These are phyloP conservation scores for Acropternis orthonyx DNA, from an alignment of 2,797 vertebrate species.

Conservation along the genomic window DNA sequence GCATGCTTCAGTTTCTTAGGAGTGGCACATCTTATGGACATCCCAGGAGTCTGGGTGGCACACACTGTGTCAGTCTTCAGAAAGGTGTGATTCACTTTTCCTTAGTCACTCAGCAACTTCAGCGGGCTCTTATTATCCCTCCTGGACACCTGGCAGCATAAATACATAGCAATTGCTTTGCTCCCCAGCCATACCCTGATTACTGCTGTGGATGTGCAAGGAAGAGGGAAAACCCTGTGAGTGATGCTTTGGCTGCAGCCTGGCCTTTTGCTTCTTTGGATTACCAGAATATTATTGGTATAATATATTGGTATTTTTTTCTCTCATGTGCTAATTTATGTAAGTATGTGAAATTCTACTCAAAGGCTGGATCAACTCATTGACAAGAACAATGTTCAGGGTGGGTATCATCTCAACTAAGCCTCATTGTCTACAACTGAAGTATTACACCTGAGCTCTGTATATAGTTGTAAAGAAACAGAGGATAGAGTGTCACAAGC, in stretches of 20 bases:
- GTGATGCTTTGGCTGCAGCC: not conserved
- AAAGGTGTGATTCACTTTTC: slow-evolving; percentile 1
- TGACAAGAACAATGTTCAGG: not conserved
- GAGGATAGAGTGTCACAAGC: not conserved
- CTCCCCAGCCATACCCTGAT: not conserved
- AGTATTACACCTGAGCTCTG: not conserved
- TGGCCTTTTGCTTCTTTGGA: not conserved
- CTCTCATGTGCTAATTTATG: not conserved
- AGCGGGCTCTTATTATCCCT: not conserved
- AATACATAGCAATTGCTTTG: not conserved
- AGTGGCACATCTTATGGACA: not conserved
- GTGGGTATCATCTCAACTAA: not conserved
- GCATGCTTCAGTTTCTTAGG: not conserved
- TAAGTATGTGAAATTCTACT: not conserved
- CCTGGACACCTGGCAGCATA: not conserved
- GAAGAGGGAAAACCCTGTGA: fast-evolving
- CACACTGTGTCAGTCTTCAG: not conserved
- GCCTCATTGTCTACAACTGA: not conserved
- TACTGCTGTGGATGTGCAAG: not conserved
- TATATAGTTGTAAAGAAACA: not conserved
- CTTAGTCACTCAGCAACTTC: not conserved
- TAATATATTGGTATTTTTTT: not conserved
- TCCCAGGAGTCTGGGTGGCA: not conserved
- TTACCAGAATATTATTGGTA: not conserved
- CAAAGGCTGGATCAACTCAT: not conserved